Conservation (phyloP, 1,140 invertebrate species). For the Dolichoris vasculosae region DNA sequence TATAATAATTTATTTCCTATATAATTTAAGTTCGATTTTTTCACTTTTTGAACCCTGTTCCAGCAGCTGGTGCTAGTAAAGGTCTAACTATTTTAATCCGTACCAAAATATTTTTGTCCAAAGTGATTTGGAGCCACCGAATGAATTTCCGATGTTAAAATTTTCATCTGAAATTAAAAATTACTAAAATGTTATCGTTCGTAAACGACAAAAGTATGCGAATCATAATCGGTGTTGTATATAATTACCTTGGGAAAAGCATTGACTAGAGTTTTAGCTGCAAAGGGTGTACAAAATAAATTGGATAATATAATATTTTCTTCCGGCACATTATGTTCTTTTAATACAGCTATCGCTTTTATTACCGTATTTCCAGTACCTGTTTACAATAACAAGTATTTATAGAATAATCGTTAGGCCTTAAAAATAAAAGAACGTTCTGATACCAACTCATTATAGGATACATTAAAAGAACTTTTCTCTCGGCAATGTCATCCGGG, state of each 20-base stretch:
- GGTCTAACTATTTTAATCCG: constrained; percentile 82
- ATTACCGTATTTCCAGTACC: constrained; percentile 95
- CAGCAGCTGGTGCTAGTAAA: constrained; percentile 50
- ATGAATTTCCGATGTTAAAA: constrained; percentile 96
- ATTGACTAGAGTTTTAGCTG: constrained; percentile 88
- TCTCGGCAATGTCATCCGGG: constrained; percentile 92
- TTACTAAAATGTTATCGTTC: not conserved
- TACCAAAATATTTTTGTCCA: constrained; percentile 99
- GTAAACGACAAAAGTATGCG: not conserved
- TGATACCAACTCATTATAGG: constrained; percentile 92
- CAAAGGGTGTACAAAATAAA: constrained; percentile 95
- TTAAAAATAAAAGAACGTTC: constrained; percentile 12
- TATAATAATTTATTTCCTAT: constrained; percentile 48
- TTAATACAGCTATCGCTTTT: constrained; percentile 93
- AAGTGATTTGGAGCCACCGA: constrained; percentile 98
- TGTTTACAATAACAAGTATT: constrained; percentile 55
- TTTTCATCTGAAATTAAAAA: constrained; percentile 84
- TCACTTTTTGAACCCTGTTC: constrained; percentile 36
- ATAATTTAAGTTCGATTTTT: constrained; percentile 18
- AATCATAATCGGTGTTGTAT: not conserved
- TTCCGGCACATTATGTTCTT: constrained; percentile 94
- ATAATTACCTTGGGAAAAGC: constrained; percentile 85
- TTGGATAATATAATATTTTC: constrained; percentile 96
- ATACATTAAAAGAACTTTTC: constrained; percentile 98
- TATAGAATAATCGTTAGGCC: not conserved